Percentiles rank a stretch among this genome's conserved stretches.
phyloP scores from a whole-genome alignment of 2,797 vertebrate genomes.

The Oceanodroma leucorhoa region DNA sequence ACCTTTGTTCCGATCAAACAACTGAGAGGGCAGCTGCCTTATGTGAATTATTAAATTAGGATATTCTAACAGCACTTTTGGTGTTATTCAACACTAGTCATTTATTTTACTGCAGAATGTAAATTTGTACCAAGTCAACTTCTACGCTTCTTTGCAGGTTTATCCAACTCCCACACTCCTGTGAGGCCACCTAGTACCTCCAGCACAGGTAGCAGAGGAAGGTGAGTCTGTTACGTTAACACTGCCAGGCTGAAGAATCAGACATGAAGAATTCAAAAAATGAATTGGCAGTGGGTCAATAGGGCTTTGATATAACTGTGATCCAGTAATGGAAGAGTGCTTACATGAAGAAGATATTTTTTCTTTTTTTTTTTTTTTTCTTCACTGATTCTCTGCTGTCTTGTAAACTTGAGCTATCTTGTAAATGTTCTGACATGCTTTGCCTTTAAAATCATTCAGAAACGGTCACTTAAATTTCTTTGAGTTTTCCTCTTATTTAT shows the following conservation, averaged over 20 bases:
- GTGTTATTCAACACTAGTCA: neutral
- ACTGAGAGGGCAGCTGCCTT: neutral
- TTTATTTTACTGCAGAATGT: neutral
- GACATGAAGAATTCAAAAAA: neutral
- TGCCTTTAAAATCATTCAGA: neutral
- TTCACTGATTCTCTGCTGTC: neutral
- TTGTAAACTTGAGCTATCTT: neutral
- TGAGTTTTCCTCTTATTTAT: neutral
- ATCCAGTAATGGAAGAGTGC: neutral
- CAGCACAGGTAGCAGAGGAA: conserved; percentile 97
- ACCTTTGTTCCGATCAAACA: neutral
- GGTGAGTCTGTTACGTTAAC: conserved; percentile 74
- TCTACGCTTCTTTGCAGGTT: conserved; percentile 74
- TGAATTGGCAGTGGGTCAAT: neutral
- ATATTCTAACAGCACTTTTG: neutral
- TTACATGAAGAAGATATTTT: neutral
- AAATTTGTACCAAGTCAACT: neutral
- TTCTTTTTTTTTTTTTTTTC: neutral
- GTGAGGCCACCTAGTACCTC: conserved; percentile 97
- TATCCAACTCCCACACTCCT: conserved; percentile 93
- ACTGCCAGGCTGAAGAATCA: neutral
- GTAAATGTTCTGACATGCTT: neutral
- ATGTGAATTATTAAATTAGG: neutral
- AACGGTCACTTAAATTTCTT: neutral
- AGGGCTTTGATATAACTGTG: neutral